A percentile compares a stretch with the other conserved stretches of the same genome.
phyloP scores from a whole-genome alignment of 2,888 invertebrate genomes.

The Andrena minutula region DNA sequence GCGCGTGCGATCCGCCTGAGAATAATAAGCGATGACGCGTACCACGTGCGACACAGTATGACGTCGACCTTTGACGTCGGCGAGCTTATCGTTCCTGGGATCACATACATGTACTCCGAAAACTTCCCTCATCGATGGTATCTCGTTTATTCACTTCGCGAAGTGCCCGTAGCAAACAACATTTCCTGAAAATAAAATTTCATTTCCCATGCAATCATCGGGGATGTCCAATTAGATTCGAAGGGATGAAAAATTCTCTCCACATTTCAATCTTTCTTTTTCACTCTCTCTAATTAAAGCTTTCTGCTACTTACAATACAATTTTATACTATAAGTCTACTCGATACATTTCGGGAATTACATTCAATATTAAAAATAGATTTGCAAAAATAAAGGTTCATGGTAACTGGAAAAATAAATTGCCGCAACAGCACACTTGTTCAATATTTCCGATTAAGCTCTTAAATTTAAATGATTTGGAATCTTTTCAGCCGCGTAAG shows the following conservation, averaged over 20 bases:
- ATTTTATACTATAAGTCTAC: too few relatives aligned
- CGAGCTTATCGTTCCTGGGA: slow-evolving; percentile 9
- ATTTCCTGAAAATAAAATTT: neutral
- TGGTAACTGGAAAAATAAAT: neutral
- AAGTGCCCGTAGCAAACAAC: neutral
- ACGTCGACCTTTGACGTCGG: slow-evolving; percentile 47
- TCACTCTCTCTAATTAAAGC: too few relatives aligned
- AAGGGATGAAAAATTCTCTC: neutral
- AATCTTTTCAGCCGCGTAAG: neutral
- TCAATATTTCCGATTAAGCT: too few relatives aligned
- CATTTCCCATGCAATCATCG: too few relatives aligned
- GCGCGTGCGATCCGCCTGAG: slow-evolving; percentile 50
- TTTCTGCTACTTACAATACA: too few relatives aligned
- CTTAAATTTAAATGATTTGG: too few relatives aligned
- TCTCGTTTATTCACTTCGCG: neutral
- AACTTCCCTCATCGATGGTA: neutral
- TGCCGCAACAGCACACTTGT: too few relatives aligned
- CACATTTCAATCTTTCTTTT: too few relatives aligned
- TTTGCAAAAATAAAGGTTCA: neutral
- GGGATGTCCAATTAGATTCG: too few relatives aligned
- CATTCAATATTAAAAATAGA: neutral
- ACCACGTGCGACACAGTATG: slow-evolving; percentile 46
- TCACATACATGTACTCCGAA: slow-evolving; percentile 23
- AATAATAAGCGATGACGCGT: slow-evolving; percentile 61
- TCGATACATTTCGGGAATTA: too few relatives aligned